These are phyloP conservation scores for Drosophila kurseongensis DNA, from an alignment of 1,140 invertebrate species.

Conservation along the genomic window DNA sequence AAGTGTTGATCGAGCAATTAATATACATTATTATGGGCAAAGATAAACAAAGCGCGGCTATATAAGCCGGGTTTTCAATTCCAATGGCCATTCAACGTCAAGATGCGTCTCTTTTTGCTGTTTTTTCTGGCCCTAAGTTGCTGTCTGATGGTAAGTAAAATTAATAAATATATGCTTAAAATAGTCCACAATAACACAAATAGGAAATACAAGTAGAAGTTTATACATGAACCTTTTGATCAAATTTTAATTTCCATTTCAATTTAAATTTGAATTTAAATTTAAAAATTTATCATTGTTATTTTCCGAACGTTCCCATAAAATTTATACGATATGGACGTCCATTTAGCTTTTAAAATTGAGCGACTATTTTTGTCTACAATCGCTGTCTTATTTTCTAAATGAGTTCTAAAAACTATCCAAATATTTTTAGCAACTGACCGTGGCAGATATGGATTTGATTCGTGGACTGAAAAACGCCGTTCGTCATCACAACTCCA, in stretches of 20 bases:
- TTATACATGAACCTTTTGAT: no score
- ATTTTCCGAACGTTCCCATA: no score
- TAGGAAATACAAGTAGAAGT: not conserved
- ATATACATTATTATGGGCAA: conserved; percentile 10
- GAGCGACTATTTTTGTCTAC: no score
- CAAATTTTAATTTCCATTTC: no score
- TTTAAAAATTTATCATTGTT: no score
- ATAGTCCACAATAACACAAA: not conserved
- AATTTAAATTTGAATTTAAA: no score
- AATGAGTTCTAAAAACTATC: no score
- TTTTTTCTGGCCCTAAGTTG: conserved; percentile 34
- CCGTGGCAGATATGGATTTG: conserved; percentile 4
- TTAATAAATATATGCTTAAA: not conserved
- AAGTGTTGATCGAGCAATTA: no score
- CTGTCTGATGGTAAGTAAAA: conserved; percentile 39
- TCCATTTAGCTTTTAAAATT: no score
- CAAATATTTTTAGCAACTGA: conserved; percentile 23
- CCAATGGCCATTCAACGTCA: conserved; percentile 38
- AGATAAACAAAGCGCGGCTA: not conserved
- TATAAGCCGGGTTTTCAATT: conserved; percentile 47
- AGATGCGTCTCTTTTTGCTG: conserved; percentile 47
- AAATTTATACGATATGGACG: no score
- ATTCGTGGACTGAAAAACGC: not conserved
- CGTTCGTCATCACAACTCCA: not conserved
- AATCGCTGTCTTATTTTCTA: no score